Evolutionary conservation across 2,888 invertebrate species (phyloP).

Genomic region (Dysmachus trigonus): DNA sequence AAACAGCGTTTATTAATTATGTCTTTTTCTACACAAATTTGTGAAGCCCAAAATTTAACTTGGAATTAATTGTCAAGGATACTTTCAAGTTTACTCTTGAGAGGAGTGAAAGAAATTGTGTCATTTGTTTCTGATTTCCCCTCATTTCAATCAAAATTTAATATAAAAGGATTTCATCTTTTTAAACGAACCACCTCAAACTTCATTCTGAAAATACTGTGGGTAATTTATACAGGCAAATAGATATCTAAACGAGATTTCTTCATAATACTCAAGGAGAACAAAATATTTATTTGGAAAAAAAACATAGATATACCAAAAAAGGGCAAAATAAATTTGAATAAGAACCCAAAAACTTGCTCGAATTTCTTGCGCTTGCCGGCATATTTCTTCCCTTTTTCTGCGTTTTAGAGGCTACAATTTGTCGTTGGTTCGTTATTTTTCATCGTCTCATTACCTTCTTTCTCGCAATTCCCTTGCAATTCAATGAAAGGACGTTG

Average conservation of each 20-base stretch:
- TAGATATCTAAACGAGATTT: background rate
- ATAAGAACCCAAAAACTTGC: background rate
- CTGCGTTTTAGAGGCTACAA: background rate
- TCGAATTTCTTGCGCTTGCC: background rate
- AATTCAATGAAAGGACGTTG: background rate
- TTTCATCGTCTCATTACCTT: background rate
- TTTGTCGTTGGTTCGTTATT: background rate
- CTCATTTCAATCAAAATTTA: background rate
- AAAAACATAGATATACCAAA: background rate
- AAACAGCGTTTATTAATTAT: no score
- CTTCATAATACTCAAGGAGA: background rate
- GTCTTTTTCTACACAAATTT: background rate
- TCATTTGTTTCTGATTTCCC: background rate
- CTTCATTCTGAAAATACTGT: background rate
- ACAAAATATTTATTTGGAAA: background rate
- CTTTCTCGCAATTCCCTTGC: background rate
- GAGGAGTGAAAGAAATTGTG: background rate
- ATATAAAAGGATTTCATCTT: background rate
- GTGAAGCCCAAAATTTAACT: background rate
- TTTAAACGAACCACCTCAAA: background rate
- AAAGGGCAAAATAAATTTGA: background rate
- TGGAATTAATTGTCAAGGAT: background rate
- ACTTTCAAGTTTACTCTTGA: background rate
- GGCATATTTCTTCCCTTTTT: background rate
- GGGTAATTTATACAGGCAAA: background rate